Conservation (phyloP, 92 coral and sea anemone genomes). For the Hydrozoanthus gracilis region DNA sequence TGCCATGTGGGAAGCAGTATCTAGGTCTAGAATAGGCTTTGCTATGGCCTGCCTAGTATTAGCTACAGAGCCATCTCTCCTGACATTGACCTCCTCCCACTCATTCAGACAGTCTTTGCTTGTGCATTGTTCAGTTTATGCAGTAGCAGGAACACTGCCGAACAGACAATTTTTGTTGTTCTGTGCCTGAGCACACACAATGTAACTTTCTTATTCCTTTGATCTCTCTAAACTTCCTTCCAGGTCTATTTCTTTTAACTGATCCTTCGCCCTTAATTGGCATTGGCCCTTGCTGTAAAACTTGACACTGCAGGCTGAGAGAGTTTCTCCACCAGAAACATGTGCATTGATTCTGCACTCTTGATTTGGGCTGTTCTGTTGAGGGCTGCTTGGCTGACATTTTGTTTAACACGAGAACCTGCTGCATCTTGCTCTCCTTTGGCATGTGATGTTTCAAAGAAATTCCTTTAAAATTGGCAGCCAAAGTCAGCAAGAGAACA, state of each 20-base stretch:
- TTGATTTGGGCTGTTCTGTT: conserved; percentile 46
- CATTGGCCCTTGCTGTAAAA: too few species aligned
- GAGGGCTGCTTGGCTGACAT: neutral
- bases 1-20: conserved; percentile 56
- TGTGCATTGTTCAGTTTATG: conserved; percentile 34
- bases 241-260: too few species aligned
- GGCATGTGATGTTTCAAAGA: too few species aligned
- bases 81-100: conserved; percentile 52
- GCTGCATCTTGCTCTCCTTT: too few species aligned
- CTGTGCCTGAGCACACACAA: conserved; percentile 38
- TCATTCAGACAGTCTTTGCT: too few species aligned
- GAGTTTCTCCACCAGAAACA: conserved; percentile 25
- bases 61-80: conserved; percentile 50
- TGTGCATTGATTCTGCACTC: conserved; percentile 41
- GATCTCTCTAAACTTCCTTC: too few species aligned
- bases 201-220: conserved; percentile 50
- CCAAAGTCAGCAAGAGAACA: too few species aligned
- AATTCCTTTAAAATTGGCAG: too few species aligned
- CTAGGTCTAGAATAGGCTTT: conserved; percentile 33
- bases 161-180: conserved; percentile 45
- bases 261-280: too few species aligned
- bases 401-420: too few species aligned
- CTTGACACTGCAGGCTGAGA: conserved; percentile 49
- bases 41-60: conserved; percentile 51
- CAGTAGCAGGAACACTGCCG: too few species aligned